These are phyloP conservation scores for Lophochroa leadbeateri DNA, from an alignment of 2,113 vertebrate genomes.

Conservation along the genomic window DNA sequence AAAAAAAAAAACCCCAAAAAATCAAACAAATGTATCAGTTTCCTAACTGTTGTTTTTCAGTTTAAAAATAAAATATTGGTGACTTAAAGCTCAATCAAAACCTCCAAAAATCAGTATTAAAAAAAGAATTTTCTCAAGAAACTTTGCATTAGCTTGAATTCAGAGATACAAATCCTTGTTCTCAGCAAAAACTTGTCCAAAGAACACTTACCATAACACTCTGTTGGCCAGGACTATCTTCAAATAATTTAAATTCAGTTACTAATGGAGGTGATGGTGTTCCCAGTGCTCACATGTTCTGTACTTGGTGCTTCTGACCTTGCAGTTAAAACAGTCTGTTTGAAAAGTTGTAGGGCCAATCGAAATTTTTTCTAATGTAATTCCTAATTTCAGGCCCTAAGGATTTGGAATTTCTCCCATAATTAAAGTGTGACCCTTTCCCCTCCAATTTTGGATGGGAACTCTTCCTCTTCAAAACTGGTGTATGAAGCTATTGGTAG, in stretches of 20 bases:
- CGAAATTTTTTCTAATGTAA: neutral
- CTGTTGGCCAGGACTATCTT: neutral
- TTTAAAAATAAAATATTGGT: neutral
- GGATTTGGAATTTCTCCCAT: conserved; percentile 7
- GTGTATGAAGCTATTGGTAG: neutral
- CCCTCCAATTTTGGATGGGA: neutral
- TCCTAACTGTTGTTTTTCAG: neutral
- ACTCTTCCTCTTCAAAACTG: neutral
- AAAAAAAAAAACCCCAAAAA: neutral
- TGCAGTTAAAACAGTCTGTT: neutral
- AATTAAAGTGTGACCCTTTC: neutral
- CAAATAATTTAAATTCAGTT: neutral
- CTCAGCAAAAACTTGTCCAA: neutral
- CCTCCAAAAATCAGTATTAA: neutral
- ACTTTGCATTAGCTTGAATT: neutral
- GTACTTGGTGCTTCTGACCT: conserved; percentile 12
- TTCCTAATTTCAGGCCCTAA: neutral
- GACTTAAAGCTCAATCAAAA: neutral
- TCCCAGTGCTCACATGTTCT: neutral
- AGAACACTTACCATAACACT: neutral
- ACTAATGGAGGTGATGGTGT: neutral
- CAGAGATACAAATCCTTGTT: neutral
- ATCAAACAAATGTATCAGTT: neutral
- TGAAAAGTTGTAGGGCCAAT: neutral
- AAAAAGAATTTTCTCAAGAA: neutral